A percentile compares a stretch with the other conserved stretches of the same genome.
These are phyloP conservation scores for Agapostemon virescens DNA, from an alignment of 2,888 invertebrate species.

Conservation along the genomic window DNA sequence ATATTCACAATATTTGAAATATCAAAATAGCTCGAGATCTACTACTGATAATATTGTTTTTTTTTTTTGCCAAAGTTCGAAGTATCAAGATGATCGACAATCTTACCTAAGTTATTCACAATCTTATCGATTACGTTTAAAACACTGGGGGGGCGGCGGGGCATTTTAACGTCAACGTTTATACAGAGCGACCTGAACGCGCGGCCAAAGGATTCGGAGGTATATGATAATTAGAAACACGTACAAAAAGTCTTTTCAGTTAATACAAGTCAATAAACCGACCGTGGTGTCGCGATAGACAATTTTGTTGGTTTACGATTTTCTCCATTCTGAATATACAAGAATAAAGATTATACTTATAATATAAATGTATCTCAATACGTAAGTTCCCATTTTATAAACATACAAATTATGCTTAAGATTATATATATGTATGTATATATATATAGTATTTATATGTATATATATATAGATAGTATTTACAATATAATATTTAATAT, in stretches of 20 bases:
- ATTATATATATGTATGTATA: neutral
- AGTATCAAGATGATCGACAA: constrained; percentile 15
- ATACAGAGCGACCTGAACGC: constrained; percentile 3
- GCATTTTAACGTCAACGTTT: constrained; percentile 9
- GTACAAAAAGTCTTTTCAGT: constrained; percentile 1
- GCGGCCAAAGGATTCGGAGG: neutral
- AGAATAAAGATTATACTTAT: constrained; percentile 13
- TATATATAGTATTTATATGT: neutral
- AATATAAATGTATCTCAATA: constrained; percentile 14
- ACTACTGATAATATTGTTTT: constrained; percentile 13
- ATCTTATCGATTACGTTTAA: neutral
- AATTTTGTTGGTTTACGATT: neutral
- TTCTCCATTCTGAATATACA: constrained; percentile 4
- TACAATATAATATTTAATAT: constrained; percentile 13
- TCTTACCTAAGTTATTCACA: constrained; percentile 3
- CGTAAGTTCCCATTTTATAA: constrained; percentile 10
- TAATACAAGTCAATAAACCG: constrained; percentile 5
- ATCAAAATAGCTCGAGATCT: constrained; percentile 39
- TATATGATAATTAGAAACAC: neutral
- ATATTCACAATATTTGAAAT: constrained; percentile 19
- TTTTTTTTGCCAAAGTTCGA: constrained; percentile 15
- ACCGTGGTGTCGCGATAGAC: neutral
- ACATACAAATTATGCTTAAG: constrained; percentile 14
- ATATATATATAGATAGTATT: neutral
- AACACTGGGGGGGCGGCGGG: neutral